Conservation (phyloP, 2,113 vertebrate genomes). For the Isichthys henryi region DNA sequence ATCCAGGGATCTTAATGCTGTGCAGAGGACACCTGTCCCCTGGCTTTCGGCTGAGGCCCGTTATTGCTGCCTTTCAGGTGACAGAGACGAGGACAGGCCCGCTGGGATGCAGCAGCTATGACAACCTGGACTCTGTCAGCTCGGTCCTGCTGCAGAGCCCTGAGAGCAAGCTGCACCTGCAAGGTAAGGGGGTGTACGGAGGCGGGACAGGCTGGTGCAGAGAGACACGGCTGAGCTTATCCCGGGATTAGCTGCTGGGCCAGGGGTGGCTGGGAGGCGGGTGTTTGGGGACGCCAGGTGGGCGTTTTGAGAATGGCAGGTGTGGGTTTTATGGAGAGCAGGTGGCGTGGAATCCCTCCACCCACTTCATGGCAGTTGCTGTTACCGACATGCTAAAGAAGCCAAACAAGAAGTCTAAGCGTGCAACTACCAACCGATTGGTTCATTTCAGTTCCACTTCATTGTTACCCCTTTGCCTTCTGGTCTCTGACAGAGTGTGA, state of each 20-base stretch:
- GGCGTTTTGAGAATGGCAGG: not conserved
- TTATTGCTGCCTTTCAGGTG: slow-evolving; percentile 65
- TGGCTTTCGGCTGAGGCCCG: not conserved
- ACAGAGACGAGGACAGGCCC: slow-evolving; percentile 96
- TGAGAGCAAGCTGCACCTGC: slow-evolving; percentile 97
- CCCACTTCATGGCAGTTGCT: not conserved
- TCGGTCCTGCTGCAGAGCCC: slow-evolving; percentile 97
- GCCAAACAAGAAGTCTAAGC: not conserved
- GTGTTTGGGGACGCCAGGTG: not conserved
- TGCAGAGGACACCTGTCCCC: not conserved
- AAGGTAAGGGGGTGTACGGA: slow-evolving; percentile 67
- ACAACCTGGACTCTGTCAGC: slow-evolving; percentile 99
- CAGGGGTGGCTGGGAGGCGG: not conserved
- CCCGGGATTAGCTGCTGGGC: not conserved
- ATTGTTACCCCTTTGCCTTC: not conserved
- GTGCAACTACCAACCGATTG: not conserved
- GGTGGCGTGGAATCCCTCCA: not conserved
- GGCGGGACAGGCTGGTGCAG: not conserved
- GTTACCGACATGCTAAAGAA: not conserved
- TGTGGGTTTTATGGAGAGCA: not conserved
- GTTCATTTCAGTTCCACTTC: not conserved
- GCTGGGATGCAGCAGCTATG: slow-evolving; percentile 96
- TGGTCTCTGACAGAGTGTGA: not conserved
- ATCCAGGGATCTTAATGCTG: not conserved
- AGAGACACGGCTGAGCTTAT: not conserved